phyloP scores from a whole-genome alignment of 2,888 invertebrate species.

The Embidobia sp. region DNA sequence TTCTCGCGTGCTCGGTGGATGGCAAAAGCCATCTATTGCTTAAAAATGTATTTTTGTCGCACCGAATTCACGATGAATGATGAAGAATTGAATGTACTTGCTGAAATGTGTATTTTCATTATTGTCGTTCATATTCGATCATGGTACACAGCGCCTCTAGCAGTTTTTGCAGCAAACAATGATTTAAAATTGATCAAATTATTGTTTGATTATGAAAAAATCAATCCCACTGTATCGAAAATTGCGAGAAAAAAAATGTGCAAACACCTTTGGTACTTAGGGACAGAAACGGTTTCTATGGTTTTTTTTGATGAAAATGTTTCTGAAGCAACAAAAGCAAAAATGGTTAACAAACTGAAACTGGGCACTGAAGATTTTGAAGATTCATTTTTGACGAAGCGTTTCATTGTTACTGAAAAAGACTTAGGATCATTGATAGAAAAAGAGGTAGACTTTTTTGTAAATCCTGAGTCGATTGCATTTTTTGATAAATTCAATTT shows the following conservation, averaged over 20 bases:
- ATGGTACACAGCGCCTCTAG: slow-evolving; percentile 7
- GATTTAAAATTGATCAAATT: slow-evolving; percentile 11
- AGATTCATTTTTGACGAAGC: neutral
- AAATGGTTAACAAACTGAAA: slow-evolving; percentile 9
- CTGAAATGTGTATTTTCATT: slow-evolving; percentile 15
- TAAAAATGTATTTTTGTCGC: too few relatives aligned
- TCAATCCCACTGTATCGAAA: slow-evolving; percentile 3
- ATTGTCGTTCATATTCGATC: slow-evolving; percentile 3
- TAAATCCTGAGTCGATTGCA: slow-evolving; percentile 6
- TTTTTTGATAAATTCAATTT: slow-evolving; percentile 9
- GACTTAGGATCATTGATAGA: neutral
- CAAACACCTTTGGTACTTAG: slow-evolving; percentile 17
- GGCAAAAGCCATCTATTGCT: too few relatives aligned
- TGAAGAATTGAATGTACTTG: neutral
- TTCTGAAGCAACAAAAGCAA: slow-evolving; percentile 5
- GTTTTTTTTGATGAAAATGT: slow-evolving; percentile 13
- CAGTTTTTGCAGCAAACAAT: slow-evolving; percentile 9
- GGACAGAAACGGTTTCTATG: slow-evolving; percentile 12
- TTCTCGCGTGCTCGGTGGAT: slow-evolving; percentile 70
- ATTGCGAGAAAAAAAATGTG: slow-evolving; percentile 13
- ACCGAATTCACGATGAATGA: neutral
- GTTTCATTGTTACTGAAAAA: neutral
- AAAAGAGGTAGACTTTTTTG: slow-evolving; percentile 2
- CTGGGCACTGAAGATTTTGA: neutral
- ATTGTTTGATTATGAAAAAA: slow-evolving; percentile 3